Evolutionary conservation across 2,113 vertebrate species (phyloP), one percentile per base, ranked within the genome.

Genomic region (Propithecus coquereli): DNA sequence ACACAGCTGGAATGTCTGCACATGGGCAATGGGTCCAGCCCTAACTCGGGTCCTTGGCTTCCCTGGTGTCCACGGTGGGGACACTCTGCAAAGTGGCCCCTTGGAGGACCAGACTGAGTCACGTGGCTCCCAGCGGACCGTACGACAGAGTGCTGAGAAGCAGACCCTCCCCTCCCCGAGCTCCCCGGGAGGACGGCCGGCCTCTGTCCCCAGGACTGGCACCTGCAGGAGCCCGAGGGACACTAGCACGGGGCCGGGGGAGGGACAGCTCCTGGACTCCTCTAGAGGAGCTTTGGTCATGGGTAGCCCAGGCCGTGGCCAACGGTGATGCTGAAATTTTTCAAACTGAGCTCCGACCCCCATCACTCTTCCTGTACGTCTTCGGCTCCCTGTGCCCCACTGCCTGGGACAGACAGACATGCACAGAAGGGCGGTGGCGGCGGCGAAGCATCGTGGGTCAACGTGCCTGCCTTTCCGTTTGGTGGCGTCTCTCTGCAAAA

Each of bases 401-500:
- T 1, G 10, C 2, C 7, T 3, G 20, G 61, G 66, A 30, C 50
- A 37, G 68, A 71, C 65, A 10, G 50, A 22, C 43, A 3, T 11
- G 45, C 84, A 20, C n/a, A 2, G 65, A 9, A 3, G 59, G 30
- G 71, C 43, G 43, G 52, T 13, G 2, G 17, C 40, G 80, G n/a
- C 27, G 57, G 32, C 0, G 43, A 79, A 82, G 79, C 10, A 0
- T 13, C 22, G 0, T 0, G 47, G 66, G n/a, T 57, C 22, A 87
- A 59, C 3, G 3, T 2, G 81, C 65, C 80, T 80, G 61, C 27
- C 57, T 52, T 30, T 63, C 57, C 30, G 63, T 68, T 70, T 54
- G 47, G 43, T 91, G 71, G 63, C 54, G n/a, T 83, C 95, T 61
- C 68, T 93, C 96, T 95, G 93, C 86, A 94, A 85, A 91, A 96